A percentile compares a stretch with the other conserved stretches of the same genome.
phyloP scores from a whole-genome alignment of 1,140 invertebrate species.

The Eupristina koningsbergeri region DNA sequence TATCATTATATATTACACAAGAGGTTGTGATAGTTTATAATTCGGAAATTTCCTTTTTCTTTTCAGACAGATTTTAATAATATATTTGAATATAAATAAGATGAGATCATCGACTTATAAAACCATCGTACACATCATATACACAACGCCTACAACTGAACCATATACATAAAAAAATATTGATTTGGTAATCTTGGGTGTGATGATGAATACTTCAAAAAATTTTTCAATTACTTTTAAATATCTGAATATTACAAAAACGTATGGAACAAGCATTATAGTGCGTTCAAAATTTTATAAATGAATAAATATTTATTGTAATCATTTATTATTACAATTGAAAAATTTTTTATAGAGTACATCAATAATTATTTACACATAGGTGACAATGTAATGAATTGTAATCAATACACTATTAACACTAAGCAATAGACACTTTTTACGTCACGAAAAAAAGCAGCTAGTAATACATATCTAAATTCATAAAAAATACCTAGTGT shows the following conservation, averaged over 20 bases:
- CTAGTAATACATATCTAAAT: too few species aligned
- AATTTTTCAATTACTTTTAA: neutral
- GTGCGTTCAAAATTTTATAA: neutral
- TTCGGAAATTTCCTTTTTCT: neutral
- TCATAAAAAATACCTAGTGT: too few species aligned
- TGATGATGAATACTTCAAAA: neutral
- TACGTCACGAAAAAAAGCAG: too few species aligned
- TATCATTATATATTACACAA: too few species aligned
- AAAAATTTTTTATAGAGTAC: neutral
- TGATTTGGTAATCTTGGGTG: neutral
- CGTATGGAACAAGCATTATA: neutral
- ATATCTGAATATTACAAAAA: neutral
- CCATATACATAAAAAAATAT: constrained; percentile 5
- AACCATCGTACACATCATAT: neutral
- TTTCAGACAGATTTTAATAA: neutral
- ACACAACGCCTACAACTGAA: neutral
- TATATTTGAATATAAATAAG: constrained; percentile 14
- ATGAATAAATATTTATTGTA: neutral
- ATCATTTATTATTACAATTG: neutral
- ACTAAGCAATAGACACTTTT: too few species aligned
- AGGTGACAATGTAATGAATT: too few species aligned
- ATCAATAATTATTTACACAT: too few species aligned
- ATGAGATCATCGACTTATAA: constrained; percentile 15
- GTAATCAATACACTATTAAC: too few species aligned
- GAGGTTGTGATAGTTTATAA: neutral